A percentile compares a stretch with the other conserved stretches of the same genome.
Conservation (phyloP, 2,888 invertebrate genomes). For the Ischnus inquisitorius region DNA sequence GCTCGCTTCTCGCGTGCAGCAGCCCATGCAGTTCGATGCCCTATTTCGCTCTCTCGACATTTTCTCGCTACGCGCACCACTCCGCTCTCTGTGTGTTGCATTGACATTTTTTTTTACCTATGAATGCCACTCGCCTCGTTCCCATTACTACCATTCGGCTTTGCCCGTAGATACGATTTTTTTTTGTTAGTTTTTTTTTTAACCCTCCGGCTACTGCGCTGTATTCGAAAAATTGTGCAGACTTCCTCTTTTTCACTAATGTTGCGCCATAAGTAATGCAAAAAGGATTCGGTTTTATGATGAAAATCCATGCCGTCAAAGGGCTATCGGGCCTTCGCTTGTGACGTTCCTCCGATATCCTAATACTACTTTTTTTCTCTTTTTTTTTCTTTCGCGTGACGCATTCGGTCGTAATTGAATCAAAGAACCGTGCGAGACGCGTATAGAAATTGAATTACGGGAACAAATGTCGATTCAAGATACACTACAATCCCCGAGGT, state of each 20-base stretch:
- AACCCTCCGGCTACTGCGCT: background rate
- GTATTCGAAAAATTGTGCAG: background rate
- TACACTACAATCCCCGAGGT: constrained; percentile 71
- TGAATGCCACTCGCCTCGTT: constrained; percentile 36
- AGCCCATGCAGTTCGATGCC: constrained; percentile 27
- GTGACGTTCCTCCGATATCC: background rate
- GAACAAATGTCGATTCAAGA: constrained; percentile 84
- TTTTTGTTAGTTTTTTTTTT: too few species aligned
- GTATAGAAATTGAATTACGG: constrained; percentile 82
- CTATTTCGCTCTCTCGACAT: constrained; percentile 33
- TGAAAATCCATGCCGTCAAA: background rate
- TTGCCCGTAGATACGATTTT: background rate
- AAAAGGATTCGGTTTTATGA: background rate
- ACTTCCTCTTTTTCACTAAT: background rate
- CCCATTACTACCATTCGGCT: constrained; percentile 4
- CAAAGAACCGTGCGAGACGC: constrained; percentile 81
- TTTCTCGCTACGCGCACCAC: constrained; percentile 20
- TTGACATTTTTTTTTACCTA: constrained; percentile 8
- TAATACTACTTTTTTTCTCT: constrained; percentile 12
- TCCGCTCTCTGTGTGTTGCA: background rate
- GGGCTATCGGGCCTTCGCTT: background rate
- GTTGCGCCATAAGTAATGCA: background rate
- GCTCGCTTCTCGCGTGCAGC: constrained; percentile 24
- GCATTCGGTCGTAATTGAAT: constrained; percentile 82
- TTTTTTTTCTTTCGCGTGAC: constrained; percentile 73